Evolutionary conservation across 2,113 vertebrate species (phyloP).

Genomic region (Sakesphorus luctuosus): DNA sequence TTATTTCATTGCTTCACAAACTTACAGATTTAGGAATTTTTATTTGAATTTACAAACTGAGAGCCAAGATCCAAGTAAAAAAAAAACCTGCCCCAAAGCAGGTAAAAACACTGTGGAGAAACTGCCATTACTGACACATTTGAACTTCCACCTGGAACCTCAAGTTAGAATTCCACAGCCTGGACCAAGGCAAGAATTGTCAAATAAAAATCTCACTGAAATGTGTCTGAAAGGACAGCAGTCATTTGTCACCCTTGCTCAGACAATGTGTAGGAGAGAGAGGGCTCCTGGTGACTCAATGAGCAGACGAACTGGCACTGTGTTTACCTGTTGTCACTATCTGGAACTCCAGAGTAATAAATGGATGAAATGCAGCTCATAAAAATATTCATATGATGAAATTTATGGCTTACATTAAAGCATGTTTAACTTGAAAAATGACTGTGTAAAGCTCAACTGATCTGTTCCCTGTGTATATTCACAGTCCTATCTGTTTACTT

Average conservation of each 20-base stretch:
- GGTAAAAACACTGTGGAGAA: background rate
- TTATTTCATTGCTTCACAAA: background rate
- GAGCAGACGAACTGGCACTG: background rate
- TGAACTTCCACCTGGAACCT: background rate
- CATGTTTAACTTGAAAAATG: conserved; percentile 61
- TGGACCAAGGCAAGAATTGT: background rate
- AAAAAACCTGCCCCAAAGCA: background rate
- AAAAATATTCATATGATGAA: conserved; percentile 69
- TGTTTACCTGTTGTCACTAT: conserved; percentile 40
- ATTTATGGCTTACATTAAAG: conserved; percentile 67
- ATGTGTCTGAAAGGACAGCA: background rate
- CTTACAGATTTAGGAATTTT: background rate
- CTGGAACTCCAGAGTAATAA: conserved; percentile 49
- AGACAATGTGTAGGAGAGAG: conserved; percentile 39
- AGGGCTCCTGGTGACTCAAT: background rate
- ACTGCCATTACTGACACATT: background rate
- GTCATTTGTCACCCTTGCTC: conserved; percentile 37
- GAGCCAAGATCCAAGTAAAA: background rate
- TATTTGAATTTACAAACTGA: background rate
- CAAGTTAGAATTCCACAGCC: background rate
- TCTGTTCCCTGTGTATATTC: conserved; percentile 30
- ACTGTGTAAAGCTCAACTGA: conserved; percentile 41
- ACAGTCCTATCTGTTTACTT: conserved; percentile 52
- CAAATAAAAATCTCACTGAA: conserved; percentile 22
- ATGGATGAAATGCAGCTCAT: conserved; percentile 63